Percentiles rank a stretch among this genome's conserved stretches.
Evolutionary conservation across 2,113 vertebrate genomes (phyloP).

Genomic region (Pluvialis apricaria): DNA sequence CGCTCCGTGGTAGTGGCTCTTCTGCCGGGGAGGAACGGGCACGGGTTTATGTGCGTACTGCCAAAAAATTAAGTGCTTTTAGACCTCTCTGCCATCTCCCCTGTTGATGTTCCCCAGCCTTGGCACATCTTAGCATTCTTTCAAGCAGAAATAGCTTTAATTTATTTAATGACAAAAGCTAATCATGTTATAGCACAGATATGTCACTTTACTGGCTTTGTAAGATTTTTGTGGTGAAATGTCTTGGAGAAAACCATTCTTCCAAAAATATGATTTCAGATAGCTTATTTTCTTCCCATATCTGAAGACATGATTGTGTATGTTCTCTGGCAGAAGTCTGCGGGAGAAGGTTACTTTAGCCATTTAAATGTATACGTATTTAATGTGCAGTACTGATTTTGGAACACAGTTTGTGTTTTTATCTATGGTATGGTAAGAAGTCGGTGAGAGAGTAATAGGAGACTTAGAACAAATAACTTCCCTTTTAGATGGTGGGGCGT

Average conservation of each 20-base stretch:
- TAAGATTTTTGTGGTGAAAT: not conserved
- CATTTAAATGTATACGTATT: not conserved
- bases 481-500: not conserved
- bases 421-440: not conserved
- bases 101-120: not conserved
- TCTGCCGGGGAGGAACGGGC: not conserved
- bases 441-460: not conserved
- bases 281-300: not conserved
- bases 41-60: accelerated
- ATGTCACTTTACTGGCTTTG: conserved; percentile 7
- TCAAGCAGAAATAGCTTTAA: not conserved
- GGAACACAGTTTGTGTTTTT: not conserved
- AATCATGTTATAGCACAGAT: not conserved
- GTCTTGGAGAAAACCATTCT: not conserved
- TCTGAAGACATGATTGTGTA: not conserved
- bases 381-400: not conserved
- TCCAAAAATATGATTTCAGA: not conserved
- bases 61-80: conserved; percentile 1
- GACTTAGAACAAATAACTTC: not conserved
- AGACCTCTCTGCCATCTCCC: not conserved
- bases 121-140: not conserved
- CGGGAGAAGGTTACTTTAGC: not conserved
- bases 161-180: conserved; percentile 40
- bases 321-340: not conserved
- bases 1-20: accelerated